Base-by-base conservation (phyloP, 2,888 invertebrate genomes). In the Lasioglossum marginatum region DNA sequence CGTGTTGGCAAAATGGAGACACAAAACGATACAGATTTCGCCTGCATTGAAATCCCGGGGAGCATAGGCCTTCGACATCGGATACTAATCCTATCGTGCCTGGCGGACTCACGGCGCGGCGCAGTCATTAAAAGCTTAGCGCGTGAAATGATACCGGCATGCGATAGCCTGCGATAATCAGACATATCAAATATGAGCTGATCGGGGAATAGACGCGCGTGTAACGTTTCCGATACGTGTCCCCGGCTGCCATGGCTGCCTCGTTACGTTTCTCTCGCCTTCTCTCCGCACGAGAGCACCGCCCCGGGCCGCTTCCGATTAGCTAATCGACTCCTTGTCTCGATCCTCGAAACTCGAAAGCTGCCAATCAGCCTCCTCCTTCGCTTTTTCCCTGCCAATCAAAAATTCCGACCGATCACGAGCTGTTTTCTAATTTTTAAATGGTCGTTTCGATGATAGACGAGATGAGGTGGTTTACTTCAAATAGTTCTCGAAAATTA, bases 21-120 rank as follows among this genome's bases (percentile, higher is more conserved):
- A 34, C 72, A 37, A 68, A 72, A 52, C 66, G 66, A 45, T 34
- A 66, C 34, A 23, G 66, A 48, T 75, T 60, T 75, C 82, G 23
- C n/a, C 71, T 48, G 37, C 60, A 66, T 66, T 70, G 5, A 73
- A 79, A 75, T 74, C 78, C n/a, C 81, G 60, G 57, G 68, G 81
- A 79, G 76, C 43, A 82, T 82, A 80, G 23, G 70, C 68, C 60
- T 72, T 23, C 78, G 83, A 86, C 82, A 88, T 82, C 79, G 86
- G 88, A 90, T 89, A 90, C 88, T 79, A 90, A 90, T 90, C 82
- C 85, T 82, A 80, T 88, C 89, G 85, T 87, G 86, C 88, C 89
- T 88, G 82, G 83, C 79, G 86, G 86, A 88, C 84, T 86, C 85
- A 82, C 23, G 10, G 23, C 81, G 89, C 52, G 23, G 52, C 80